These are phyloP conservation scores for Menidia menidia DNA, from an alignment of 2,797 vertebrate species.

Conservation along the genomic window DNA sequence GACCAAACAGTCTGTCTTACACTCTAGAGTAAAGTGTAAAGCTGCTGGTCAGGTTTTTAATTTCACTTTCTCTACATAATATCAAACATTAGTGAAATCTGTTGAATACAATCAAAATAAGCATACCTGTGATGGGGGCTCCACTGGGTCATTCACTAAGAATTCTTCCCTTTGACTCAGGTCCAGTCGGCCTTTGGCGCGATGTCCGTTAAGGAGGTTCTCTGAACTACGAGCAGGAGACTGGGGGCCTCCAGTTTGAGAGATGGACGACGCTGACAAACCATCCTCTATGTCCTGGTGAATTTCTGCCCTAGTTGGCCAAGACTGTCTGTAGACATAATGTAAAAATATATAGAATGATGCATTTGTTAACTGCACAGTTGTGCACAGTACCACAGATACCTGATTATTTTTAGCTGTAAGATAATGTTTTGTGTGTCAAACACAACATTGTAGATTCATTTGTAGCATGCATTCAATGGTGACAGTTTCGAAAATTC, in stretches of 20 bases:
- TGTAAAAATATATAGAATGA: background rate
- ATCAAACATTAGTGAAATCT: no score
- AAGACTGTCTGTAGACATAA: slow-evolving; percentile 88
- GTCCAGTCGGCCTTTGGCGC: slow-evolving; percentile 89
- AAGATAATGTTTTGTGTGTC: no score
- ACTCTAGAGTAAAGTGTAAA: no score
- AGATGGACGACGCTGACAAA: slow-evolving; percentile 91
- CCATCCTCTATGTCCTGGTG: slow-evolving; percentile 97
- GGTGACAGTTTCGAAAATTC: no score
- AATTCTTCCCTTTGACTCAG: slow-evolving; percentile 88
- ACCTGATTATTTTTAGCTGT: no score
- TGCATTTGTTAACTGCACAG: no score
- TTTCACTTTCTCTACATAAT: no score
- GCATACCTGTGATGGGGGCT: slow-evolving; percentile 44
- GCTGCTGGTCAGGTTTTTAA: no score
- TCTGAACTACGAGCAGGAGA: slow-evolving; percentile 91
- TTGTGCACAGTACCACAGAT: no score
- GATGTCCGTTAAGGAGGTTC: slow-evolving; percentile 92
- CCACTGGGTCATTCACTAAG: slow-evolving; percentile 69
- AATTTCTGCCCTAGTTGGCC: slow-evolving; percentile 95
- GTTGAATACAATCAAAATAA: background rate
- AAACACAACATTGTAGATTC: no score
- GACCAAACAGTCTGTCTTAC: no score
- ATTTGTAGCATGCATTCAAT: no score
- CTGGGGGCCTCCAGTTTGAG: slow-evolving; percentile 89